phyloP scores from a whole-genome alignment of 1,140 invertebrate genomes.

The Drosophila nikananu region DNA sequence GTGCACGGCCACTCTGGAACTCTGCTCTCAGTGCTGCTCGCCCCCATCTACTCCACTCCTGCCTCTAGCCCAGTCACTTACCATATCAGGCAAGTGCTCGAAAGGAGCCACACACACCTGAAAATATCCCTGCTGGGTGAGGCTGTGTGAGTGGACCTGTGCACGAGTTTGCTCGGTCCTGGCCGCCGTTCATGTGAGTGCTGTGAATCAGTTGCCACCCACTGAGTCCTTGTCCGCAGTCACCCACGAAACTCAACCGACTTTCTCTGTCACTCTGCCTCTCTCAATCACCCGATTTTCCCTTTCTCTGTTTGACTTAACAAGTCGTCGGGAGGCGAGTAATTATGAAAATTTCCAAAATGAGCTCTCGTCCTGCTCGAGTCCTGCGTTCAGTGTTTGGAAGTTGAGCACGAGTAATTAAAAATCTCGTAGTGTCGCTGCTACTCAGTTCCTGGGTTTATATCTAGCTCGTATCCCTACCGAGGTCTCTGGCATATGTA shows the following conservation, averaged over 20 bases:
- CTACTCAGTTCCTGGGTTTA: conserved; percentile 26
- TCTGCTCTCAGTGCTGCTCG: conserved; percentile 2
- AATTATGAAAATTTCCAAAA: conserved; percentile 72
- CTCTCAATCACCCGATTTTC: conserved; percentile 14
- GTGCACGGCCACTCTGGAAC: conserved; percentile 40
- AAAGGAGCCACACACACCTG: conserved; percentile 19
- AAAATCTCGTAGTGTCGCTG: conserved; percentile 44
- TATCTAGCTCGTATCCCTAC: conserved; percentile 9
- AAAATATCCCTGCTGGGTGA: conserved; percentile 23
- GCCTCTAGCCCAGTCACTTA: conserved; percentile 25
- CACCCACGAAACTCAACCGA: conserved; percentile 43
- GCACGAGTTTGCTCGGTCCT: conserved; percentile 46
- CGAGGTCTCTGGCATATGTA: conserved; percentile 27
- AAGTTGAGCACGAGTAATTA: conserved; percentile 58
- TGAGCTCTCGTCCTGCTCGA: conserved; percentile 41
- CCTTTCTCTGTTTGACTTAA: conserved; percentile 55
- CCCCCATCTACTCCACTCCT: too few relatives aligned
- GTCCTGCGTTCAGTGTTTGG: conserved; percentile 33
- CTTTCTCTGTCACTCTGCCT: conserved; percentile 29
- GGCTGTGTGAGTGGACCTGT: conserved; percentile 49
- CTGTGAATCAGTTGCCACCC: conserved; percentile 33
- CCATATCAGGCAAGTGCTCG: conserved; percentile 46
- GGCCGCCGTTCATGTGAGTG: conserved; percentile 41
- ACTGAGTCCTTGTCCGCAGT: conserved; percentile 37
- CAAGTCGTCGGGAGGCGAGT: conserved; percentile 58